A percentile compares a stretch with the other conserved stretches of the same genome.
Evolutionary conservation across 2,113 vertebrate species (phyloP).

Genomic region (Indri indri): DNA sequence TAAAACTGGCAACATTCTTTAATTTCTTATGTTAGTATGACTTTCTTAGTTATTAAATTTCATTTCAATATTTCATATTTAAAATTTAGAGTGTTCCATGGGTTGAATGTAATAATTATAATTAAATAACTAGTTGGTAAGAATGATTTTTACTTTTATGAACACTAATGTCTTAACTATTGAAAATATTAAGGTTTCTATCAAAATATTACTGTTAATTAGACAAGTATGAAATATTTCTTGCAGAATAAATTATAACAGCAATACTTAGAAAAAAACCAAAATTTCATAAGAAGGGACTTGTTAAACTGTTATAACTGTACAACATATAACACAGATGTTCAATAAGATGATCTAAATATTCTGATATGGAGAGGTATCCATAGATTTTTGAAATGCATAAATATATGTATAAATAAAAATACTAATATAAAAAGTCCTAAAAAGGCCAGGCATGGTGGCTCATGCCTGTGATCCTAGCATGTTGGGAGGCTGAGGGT

Average conservation of each 20-base stretch:
- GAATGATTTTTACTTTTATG: not conserved
- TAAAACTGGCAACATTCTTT: not conserved
- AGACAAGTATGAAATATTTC: not conserved
- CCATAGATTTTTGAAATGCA: not conserved
- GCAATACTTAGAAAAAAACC: not conserved
- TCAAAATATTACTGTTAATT: not conserved
- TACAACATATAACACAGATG: not conserved
- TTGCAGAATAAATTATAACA: not conserved
- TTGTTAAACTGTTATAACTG: not conserved
- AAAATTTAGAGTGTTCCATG: not conserved
- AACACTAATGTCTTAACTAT: not conserved
- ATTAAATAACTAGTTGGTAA: not conserved
- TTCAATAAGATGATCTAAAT: constrained; percentile 25
- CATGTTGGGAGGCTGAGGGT: no score
- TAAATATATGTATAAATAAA: not conserved
- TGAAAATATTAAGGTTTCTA: not conserved
- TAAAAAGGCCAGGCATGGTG: no score
- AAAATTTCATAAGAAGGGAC: not conserved
- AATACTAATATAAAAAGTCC: not conserved
- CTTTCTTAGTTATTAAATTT: not conserved
- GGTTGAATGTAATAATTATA: constrained; percentile 30
- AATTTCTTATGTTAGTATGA: not conserved
- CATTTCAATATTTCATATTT: constrained; percentile 23
- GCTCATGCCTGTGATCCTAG: no score
- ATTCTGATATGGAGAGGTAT: not conserved